Conservation (phyloP, 2,113 vertebrate species). For the Orthochromis indermauri region DNA sequence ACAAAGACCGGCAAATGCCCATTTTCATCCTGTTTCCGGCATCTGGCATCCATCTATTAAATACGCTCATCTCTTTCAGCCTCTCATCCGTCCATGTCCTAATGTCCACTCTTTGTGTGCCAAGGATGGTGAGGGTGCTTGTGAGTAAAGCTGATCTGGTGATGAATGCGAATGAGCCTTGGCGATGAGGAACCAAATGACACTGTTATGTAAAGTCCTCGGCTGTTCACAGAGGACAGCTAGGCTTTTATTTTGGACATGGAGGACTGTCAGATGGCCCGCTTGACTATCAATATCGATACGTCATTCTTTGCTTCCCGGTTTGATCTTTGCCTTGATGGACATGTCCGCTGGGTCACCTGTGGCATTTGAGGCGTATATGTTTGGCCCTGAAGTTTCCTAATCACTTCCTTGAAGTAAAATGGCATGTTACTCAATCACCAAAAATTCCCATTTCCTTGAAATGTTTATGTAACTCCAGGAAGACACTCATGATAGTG, state of each 20-base stretch:
- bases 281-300: not conserved
- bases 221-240: constrained; percentile 37
- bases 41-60: not conserved
- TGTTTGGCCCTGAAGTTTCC: not conserved
- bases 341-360: not conserved
- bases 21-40: not conserved
- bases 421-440: not conserved
- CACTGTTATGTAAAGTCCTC: constrained; percentile 46
- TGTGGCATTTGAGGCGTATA: not conserved
- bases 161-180: constrained; percentile 55
- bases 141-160: constrained; percentile 12
- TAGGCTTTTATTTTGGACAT: constrained; percentile 27
- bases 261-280: not conserved
- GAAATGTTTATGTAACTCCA: not conserved
- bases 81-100: not conserved
- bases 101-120: not conserved
- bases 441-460: not conserved
- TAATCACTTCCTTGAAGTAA: not conserved
- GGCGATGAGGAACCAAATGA: constrained; percentile 45
- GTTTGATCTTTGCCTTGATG: not conserved
- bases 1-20: constrained; percentile 4
- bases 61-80: not conserved
- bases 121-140: not conserved
- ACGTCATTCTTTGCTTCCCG: not conserved
- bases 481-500: not conserved